phyloP scores from a whole-genome alignment of 2,888 invertebrate genomes.

The Acanthopleura granulata region DNA sequence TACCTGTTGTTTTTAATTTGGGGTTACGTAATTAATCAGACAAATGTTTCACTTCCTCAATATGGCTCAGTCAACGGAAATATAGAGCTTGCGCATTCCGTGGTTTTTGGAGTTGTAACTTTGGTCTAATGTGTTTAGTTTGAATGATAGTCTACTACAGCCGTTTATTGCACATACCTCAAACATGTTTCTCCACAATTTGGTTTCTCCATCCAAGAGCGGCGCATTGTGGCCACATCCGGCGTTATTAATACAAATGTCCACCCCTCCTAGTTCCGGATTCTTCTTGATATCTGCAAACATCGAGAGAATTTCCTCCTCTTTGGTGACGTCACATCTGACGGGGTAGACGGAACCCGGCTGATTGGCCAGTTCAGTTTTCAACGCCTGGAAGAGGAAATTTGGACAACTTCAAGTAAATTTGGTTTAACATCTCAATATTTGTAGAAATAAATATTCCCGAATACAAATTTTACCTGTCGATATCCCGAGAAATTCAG shows the following conservation, averaged over 20 bases:
- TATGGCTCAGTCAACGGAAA: neutral
- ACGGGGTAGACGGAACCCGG: conserved; percentile 15
- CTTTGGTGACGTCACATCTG: conserved; percentile 21
- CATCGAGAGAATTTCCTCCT: conserved; percentile 19
- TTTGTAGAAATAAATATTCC: no score
- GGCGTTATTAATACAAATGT: conserved; percentile 21
- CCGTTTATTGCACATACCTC: conserved; percentile 25
- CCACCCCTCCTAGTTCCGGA: conserved; percentile 17
- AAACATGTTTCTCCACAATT: conserved; percentile 35
- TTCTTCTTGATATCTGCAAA: neutral
- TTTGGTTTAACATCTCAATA: no score
- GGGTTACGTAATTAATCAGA: neutral
- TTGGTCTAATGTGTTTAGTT: no score
- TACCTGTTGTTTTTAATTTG: no score
- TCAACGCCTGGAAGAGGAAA: neutral
- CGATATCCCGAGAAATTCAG: no score
- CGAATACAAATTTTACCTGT: no score
- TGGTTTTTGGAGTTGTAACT: no score
- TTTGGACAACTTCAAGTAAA: no score
- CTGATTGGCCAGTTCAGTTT: neutral
- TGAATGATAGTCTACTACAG: no score
- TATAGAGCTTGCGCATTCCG: no score
- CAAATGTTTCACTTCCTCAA: neutral
- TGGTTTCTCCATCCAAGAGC: conserved; percentile 18
- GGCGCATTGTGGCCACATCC: conserved; percentile 20